phyloP scores from a whole-genome alignment of 2,797 vertebrate species.

The Erethizon dorsatum region DNA sequence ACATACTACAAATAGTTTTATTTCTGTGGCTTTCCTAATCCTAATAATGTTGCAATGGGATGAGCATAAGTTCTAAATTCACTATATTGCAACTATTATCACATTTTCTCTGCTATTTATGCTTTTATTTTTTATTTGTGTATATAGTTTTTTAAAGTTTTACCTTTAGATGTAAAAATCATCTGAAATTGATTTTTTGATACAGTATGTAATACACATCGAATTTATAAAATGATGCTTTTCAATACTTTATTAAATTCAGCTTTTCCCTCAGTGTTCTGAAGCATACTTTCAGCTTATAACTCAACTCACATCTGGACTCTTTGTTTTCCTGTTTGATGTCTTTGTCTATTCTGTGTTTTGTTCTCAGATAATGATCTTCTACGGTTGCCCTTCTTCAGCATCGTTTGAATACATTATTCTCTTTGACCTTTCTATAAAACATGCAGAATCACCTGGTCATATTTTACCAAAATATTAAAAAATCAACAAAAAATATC shows the following conservation, averaged over 20 bases:
- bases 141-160: not conserved
- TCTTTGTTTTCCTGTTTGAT: not conserved
- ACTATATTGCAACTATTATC: not conserved
- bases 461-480: not conserved
- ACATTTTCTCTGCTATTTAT: not conserved
- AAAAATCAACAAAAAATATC: not conserved
- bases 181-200: not conserved
- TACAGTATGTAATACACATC: too few relatives aligned
- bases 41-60: too few relatives aligned
- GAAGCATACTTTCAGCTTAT: not conserved
- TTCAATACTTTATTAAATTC: not conserved
- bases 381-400: not conserved
- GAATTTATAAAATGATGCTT: not conserved
- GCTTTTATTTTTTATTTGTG: not conserved
- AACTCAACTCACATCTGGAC: not conserved
- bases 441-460: not conserved
- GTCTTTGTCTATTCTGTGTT: not conserved
- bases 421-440: not conserved
- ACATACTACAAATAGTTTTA: not conserved
- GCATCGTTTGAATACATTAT: not conserved
- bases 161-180: not conserved
- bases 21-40: not conserved
- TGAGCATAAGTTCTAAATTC: not conserved
- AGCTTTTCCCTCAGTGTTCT: not conserved
- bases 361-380: not conserved